A percentile compares a stretch with the other conserved stretches of the same genome.
Evolutionary conservation across 2,888 invertebrate species (phyloP).

Genomic region (Augochlorella aurata): DNA sequence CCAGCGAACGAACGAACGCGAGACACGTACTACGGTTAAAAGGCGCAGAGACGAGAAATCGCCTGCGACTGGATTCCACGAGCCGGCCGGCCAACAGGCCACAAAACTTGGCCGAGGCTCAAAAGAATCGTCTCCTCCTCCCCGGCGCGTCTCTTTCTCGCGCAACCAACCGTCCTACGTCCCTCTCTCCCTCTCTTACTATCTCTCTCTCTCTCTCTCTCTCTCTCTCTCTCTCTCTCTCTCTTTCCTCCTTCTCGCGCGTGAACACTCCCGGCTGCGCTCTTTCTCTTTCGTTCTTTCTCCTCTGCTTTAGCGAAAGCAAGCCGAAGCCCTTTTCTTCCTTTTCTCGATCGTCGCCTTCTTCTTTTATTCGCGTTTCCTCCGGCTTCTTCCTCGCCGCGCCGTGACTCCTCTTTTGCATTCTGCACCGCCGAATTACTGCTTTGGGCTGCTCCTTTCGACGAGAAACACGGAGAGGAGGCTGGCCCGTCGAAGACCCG

Average conservation of each 20-base stretch:
- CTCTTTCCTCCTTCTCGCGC: background rate
- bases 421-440: conserved; percentile 63
- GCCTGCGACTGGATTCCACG: conserved; percentile 74
- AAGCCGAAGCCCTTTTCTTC: conserved; percentile 10
- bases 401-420: conserved; percentile 53
- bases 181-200: background rate
- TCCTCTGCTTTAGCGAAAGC: conserved; percentile 23
- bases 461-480: background rate
- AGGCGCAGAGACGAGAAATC: conserved; percentile 73
- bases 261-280: background rate
- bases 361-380: conserved; percentile 45
- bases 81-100: conserved; percentile 70
- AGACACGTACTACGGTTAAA: conserved; percentile 60
- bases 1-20: conserved; percentile 27
- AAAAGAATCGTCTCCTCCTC: conserved; percentile 71
- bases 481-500: background rate
- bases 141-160: conserved; percentile 25
- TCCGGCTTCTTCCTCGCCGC: conserved; percentile 16
- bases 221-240: background rate
- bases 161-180: background rate
- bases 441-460: conserved; percentile 48
- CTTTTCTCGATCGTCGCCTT: conserved; percentile 38
- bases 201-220: background rate
- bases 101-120: conserved; percentile 76
- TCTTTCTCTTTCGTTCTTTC: conserved; percentile 8